Percentiles rank a stretch among this genome's conserved stretches.
These are phyloP conservation scores for Umimayanthus chanpuru DNA, from an alignment of 92 coral and sea anemone species.

Conservation along the genomic window DNA sequence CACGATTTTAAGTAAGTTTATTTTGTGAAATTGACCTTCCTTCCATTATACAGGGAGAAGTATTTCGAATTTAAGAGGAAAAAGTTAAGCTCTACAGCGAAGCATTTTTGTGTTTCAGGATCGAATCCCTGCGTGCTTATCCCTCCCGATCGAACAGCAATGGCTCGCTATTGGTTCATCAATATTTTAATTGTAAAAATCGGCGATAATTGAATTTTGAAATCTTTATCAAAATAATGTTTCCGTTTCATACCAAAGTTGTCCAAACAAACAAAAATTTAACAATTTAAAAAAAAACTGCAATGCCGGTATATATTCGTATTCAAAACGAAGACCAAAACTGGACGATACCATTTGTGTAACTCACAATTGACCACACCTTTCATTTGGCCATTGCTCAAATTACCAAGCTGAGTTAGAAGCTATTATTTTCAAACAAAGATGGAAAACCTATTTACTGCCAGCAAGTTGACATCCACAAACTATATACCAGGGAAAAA, in stretches of 20 bases:
- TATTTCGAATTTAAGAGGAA: background rate
- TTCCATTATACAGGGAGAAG: background rate
- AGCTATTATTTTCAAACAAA: background rate
- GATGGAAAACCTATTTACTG: background rate
- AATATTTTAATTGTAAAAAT: background rate
- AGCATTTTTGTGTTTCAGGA: background rate
- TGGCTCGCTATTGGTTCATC: background rate
- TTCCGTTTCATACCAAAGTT: background rate
- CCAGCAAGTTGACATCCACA: background rate
- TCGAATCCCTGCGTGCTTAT: background rate
- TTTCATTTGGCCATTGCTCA: background rate
- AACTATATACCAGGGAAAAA: background rate
- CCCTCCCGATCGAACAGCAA: background rate
- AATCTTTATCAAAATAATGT: background rate
- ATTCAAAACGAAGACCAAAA: background rate
- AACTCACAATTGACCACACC: conserved; percentile 7
- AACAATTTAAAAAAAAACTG: background rate
- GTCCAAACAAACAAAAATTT: background rate
- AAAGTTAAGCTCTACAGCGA: background rate
- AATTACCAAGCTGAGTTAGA: background rate
- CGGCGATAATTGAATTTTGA: background rate
- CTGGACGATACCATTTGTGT: background rate
- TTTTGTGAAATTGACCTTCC: background rate
- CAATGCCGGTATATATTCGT: no score
- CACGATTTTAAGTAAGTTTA: background rate